Conservation (phyloP, 2,113 vertebrate species). For the Bos javanicus region DNA sequence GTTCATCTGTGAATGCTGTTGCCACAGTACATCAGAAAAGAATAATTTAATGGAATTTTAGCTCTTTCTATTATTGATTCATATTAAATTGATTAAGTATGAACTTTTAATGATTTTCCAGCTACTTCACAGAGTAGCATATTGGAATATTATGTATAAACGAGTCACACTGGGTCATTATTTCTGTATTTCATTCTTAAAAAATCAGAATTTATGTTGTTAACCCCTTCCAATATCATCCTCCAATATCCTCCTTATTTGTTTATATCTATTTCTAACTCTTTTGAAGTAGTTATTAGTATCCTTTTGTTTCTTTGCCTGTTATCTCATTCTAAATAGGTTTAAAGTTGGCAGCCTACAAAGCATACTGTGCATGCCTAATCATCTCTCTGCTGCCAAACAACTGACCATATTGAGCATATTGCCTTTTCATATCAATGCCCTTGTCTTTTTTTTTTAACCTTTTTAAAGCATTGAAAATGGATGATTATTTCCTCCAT, state of each 20-base stretch:
- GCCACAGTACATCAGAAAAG: background rate
- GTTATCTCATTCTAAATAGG: background rate
- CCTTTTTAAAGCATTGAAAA: background rate
- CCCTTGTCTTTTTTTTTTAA: background rate
- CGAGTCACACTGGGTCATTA: background rate
- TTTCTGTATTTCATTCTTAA: background rate
- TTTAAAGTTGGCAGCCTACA: background rate
- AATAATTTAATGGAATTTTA: background rate
- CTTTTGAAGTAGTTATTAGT: background rate
- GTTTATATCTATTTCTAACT: background rate
- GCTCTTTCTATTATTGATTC: background rate
- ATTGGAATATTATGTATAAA: background rate
- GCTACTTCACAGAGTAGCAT: background rate
- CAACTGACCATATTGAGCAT: background rate
- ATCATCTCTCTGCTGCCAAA: background rate
- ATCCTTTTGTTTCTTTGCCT: background rate
- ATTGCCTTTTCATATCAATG: too few species aligned
- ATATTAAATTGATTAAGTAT: background rate
- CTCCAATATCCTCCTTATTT: background rate
- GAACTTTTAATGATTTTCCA: background rate
- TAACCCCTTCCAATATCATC: background rate
- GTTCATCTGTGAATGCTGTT: background rate
- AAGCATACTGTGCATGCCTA: too few species aligned
- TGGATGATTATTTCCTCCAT: background rate
- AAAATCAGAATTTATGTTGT: background rate